Base-by-base conservation (phyloP, 2,888 invertebrate species). In the Drosophila setosimentum region DNA sequence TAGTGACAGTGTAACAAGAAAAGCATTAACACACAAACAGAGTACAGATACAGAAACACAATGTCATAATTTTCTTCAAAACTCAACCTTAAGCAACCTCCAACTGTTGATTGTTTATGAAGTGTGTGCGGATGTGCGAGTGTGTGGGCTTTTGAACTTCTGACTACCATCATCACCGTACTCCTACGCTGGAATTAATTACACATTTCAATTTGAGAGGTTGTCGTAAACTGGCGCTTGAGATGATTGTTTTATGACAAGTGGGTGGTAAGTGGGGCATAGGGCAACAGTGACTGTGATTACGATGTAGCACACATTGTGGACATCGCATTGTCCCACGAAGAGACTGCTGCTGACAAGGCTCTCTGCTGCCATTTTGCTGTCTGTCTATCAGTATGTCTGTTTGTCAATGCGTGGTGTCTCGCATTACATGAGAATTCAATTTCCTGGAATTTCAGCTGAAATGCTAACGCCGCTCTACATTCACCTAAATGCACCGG, bases 381-480 rank as follows among this genome's bases (percentile, higher is more conserved):
- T 45, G 16, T 21, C 18, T 13, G 7, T 54, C 18, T 32, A 1
- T 33, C 40, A 16, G 45, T 45, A 2, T 32, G 32, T 37, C 11
- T 13, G 27, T 3, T 27, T 10, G 32, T 35, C 27, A 49, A 13
- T 33, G 33, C 40, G 50, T 33, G 24, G 24, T 51, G 10, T 37
- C 37, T 55, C 55, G 61, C 58, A 70, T 77, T 77, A 72, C 73
- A 71, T 45, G 77, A 59, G 72, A 77, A 73, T 73, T 73, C 78
- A 73, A 73, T 73, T 73, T 73, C 78, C 73, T 62, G 49, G 30
- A 57, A 53, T 42, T 55, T 49, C 49, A 59, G 58, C 53, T 35
- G 53, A 42, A 35, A 59, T 48, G 58, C 35, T 10, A 53, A 11
- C 60, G 13, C 60, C 37, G 13, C 48, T 51, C 10, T 29, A 29